Base-by-base conservation (phyloP, 2,113 vertebrate species). In the Echinops telfairi region DNA sequence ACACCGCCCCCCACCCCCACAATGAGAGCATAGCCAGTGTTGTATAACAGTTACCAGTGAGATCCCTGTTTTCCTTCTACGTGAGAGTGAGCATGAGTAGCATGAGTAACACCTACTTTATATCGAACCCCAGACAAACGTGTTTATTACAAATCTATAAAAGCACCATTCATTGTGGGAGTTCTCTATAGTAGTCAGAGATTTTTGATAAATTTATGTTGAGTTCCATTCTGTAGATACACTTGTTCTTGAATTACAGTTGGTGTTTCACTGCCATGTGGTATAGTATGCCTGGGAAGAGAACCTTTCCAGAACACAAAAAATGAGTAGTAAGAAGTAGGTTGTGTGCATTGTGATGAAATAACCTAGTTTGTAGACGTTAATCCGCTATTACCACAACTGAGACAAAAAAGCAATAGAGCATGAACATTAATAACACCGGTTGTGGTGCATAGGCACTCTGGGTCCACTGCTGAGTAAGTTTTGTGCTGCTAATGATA, bases 201-300 rank as follows among this genome's bases (percentile, higher is more conserved):
- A 60, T 88, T 91, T 66, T 38, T 86, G 17, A 58, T 73, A 31
- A 90, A 33, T 64, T 86, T 80, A n/a, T 70, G 83, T 75, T 14
- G 57, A 60, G 20, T 71, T 90, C 8, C 33, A 14, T 57, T 86
- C 27, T 82, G 0, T 40, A 93, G n/a, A 94, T 68, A 88, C 2
- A 75, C 38, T 93, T 90, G 62, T 83, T 94, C 78, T 88, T 86
- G 70, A 92, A 94, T 90, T 90, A 88, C 86, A 93, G 94, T 77
- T 75, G 29, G 14, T 77, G 29, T 8, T 20, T 75, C 80, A 80
- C 22, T 79, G 86, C 68, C 92, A 92, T 93, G 79, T 96, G 92
- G 53, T 12, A 90, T 53, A 86, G 76, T 58, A 82, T 43, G 70
- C 64, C 33, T 83, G 71, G 64, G 88, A 36, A 87, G 76, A 91